Evolutionary conservation across 1,140 invertebrate genomes (phyloP).

Genomic region (Trichoplusia ni): DNA sequence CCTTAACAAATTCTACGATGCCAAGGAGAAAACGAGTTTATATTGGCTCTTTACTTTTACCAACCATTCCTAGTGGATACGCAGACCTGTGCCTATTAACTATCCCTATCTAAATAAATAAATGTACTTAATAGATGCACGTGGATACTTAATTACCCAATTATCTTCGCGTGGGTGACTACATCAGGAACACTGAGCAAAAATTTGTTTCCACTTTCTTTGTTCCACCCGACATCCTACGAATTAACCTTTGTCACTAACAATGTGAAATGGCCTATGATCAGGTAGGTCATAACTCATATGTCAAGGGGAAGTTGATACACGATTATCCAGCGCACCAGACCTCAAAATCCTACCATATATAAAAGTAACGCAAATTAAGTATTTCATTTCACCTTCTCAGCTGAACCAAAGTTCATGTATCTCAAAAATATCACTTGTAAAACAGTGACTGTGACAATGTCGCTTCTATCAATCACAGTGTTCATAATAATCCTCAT

Average conservation of each 20-base stretch:
- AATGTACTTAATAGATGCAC: no score
- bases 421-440: slow-evolving; percentile 44
- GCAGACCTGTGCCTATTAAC: no score
- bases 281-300: slow-evolving; percentile 75
- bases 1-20: no score
- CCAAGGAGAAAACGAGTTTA: no score
- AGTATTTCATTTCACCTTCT: slow-evolving; percentile 48
- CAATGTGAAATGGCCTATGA: slow-evolving; percentile 53
- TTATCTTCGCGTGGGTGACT: no score
- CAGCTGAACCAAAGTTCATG: slow-evolving; percentile 54
- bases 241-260: slow-evolving; percentile 35
- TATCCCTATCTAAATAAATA: no score
- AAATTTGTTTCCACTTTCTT: slow-evolving; percentile 23
- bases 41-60: no score
- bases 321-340: slow-evolving; percentile 60
- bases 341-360: slow-evolving; percentile 56
- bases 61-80: no score
- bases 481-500: slow-evolving; percentile 61
- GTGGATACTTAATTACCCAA: no score
- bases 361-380: slow-evolving; percentile 44
- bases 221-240: slow-evolving; percentile 25
- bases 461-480: slow-evolving; percentile 67
- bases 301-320: slow-evolving; percentile 68
- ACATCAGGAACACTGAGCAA: no score
- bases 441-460: slow-evolving; percentile 50